Conservation (phyloP, 2,113 vertebrate species). For the Microcebus lehilahytsara region DNA sequence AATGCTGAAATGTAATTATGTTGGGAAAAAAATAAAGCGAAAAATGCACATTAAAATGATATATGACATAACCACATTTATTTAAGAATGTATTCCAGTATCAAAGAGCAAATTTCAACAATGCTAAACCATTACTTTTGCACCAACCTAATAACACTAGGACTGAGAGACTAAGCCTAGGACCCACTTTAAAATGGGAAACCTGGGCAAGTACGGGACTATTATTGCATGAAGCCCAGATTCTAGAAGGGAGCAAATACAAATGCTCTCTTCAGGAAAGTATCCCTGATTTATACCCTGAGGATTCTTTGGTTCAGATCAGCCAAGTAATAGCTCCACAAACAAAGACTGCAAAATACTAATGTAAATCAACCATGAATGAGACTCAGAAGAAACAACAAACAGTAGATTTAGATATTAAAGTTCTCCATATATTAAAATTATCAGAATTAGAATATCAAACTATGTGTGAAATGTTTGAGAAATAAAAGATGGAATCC, state of each 20-base stretch:
- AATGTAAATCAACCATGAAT: not conserved
- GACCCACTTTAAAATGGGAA: not conserved
- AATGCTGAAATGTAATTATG: no score
- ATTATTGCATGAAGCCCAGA: not conserved
- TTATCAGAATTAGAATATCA: not conserved
- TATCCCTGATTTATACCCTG: not conserved
- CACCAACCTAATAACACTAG: not conserved
- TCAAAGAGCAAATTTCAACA: no score
- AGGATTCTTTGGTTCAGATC: not conserved
- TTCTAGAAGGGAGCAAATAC: not conserved
- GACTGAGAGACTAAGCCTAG: not conserved
- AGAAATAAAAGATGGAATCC: not conserved
- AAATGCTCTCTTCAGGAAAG: not conserved
- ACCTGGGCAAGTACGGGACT: not conserved
- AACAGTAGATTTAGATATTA: not conserved
- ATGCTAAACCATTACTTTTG: no score
- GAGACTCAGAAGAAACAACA: slow-evolving; percentile 10
- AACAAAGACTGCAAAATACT: not conserved
- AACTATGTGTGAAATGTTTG: not conserved
- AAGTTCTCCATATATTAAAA: not conserved
- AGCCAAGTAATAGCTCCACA: not conserved
- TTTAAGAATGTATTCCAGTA: no score
- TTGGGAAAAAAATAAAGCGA: no score
- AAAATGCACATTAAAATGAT: no score
- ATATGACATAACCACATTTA: no score